Evolutionary conservation across 1,140 invertebrate species (phyloP).

Genomic region (Pseudomyrmex flavicornis): DNA sequence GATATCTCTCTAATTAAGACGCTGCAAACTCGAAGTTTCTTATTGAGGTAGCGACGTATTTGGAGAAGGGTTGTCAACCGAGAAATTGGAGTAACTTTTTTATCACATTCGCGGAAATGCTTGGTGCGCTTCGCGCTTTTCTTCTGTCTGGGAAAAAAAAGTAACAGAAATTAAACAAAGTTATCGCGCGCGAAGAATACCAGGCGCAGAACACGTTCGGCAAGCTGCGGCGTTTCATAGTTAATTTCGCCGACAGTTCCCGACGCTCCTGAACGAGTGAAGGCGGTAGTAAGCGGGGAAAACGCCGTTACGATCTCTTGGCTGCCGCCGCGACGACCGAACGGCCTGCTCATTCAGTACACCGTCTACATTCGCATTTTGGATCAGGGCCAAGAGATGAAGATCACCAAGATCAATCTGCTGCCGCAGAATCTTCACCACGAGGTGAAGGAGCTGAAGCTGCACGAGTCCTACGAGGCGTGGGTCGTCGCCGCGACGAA

Average conservation of each 20-base stretch:
- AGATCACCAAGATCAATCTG: conserved; percentile 81
- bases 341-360: conserved; percentile 91
- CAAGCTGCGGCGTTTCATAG: not conserved
- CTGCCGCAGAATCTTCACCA: conserved; percentile 85
- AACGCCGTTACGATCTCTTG: conserved; percentile 92
- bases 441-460: conserved; percentile 86
- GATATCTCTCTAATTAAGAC: no score
- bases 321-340: conserved; percentile 90
- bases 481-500: conserved; percentile 88
- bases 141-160: no score
- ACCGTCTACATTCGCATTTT: conserved; percentile 89
- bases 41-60: no score
- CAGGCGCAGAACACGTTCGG: no score
- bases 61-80: no score
- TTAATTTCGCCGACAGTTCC: conserved; percentile 85
- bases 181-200: no score
- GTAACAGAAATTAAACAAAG: no score
- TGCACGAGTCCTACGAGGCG: conserved; percentile 87
- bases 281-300: conserved; percentile 89
- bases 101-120: no score
- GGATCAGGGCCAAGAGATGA: conserved; percentile 86
- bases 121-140: no score
- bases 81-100: no score
- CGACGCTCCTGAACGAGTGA: conserved; percentile 90
- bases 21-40: no score